These are phyloP conservation scores for Microcebus ravelobensis DNA, from an alignment of 2,113 vertebrate species.

Conservation along the genomic window DNA sequence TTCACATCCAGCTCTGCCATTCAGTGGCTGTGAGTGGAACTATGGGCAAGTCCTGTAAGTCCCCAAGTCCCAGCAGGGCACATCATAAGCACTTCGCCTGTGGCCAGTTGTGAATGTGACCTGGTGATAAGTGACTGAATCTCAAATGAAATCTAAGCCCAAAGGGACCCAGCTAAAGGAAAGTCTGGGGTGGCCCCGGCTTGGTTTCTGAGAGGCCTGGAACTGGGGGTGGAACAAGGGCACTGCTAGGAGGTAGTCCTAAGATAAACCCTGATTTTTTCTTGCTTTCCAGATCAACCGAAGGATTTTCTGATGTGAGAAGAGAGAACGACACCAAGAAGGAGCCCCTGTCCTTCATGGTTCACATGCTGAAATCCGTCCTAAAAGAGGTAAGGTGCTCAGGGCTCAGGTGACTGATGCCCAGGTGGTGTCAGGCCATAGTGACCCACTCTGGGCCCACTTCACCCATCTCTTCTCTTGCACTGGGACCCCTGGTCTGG, in stretches of 20 bases:
- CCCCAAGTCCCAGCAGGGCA: fast-evolving
- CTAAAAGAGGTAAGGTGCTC: neutral
- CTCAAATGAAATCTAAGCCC: neutral
- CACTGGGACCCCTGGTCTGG: neutral
- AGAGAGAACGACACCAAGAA: fast-evolving
- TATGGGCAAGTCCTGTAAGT: fast-evolving
- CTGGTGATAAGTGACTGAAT: fast-evolving
- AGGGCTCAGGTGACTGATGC: fast-evolving
- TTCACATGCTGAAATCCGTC: fast-evolving
- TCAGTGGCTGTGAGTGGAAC: no score
- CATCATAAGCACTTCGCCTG: neutral
- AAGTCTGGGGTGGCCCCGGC: neutral
- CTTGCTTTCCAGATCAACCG: neutral
- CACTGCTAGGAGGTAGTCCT: fast-evolving
- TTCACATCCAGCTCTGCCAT: neutral
- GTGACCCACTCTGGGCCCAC: neutral
- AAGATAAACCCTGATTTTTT: neutral
- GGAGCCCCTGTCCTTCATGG: fast-evolving
- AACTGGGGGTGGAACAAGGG: fast-evolving
- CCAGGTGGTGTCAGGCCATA: fast-evolving
- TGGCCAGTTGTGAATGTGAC: fast-evolving
- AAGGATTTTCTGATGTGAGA: neutral
- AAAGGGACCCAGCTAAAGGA: neutral
- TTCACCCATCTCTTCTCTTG: neutral
- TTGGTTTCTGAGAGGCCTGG: neutral